phyloP scores from a whole-genome alignment of 2,888 invertebrate genomes.

The Drosophila paranaensis region DNA sequence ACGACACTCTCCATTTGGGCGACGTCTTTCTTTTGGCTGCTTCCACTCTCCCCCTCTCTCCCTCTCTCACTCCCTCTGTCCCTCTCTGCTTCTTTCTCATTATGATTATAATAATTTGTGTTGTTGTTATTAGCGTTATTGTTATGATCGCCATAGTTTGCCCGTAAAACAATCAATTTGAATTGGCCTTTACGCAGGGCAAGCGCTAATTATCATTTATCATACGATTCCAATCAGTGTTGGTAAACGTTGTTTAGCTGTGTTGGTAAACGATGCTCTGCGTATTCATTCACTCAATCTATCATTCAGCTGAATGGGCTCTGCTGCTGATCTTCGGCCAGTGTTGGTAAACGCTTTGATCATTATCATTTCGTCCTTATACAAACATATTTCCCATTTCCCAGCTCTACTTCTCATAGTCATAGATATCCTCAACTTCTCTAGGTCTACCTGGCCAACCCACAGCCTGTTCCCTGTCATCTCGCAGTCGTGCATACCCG shows the following conservation, averaged over 20 bases:
- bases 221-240: neutral
- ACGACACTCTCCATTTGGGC: slow-evolving; percentile 76
- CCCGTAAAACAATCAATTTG: slow-evolving; percentile 12
- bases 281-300: no score
- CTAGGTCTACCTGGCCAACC: no score
- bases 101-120: slow-evolving; percentile 18
- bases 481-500: neutral
- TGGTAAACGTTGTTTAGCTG: neutral
- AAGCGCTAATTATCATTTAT: slow-evolving; percentile 34
- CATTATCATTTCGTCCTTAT: no score
- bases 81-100: neutral
- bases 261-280: no score
- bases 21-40: slow-evolving; percentile 26
- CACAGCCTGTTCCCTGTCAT: neutral
- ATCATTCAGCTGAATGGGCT: neutral
- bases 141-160: slow-evolving; percentile 27
- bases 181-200: slow-evolving; percentile 8
- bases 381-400: no score
- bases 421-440: no score
- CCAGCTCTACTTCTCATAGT: no score
- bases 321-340: neutral
- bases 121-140: slow-evolving; percentile 23
- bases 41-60: neutral
- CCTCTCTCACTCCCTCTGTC: neutral
- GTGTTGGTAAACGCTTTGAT: neutral